These are phyloP conservation scores for Helicoverpa zea DNA, from an alignment of 1,140 invertebrate species.

Conservation along the genomic window DNA sequence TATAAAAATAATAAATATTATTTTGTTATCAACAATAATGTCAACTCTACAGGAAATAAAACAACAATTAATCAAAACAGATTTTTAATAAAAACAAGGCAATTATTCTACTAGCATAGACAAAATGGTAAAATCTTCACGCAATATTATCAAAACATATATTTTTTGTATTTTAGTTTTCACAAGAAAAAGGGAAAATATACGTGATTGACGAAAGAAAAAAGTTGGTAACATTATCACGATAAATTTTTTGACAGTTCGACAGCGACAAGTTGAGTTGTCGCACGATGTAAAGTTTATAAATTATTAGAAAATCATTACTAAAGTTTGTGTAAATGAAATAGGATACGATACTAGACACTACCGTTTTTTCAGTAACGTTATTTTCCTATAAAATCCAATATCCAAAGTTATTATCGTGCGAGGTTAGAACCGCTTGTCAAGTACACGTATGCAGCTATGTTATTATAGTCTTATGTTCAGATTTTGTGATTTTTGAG, in stretches of 20 bases:
- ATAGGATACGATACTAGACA: conserved; percentile 55
- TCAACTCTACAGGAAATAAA: too few species aligned
- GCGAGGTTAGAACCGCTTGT: conserved; percentile 76
- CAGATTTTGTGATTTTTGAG: conserved; percentile 67
- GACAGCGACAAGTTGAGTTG: conserved; percentile 55
- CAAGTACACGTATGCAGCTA: conserved; percentile 84
- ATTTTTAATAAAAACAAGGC: too few species aligned
- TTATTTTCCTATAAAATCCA: conserved; percentile 10
- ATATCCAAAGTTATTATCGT: conserved; percentile 27
- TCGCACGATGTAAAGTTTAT: conserved; percentile 61
- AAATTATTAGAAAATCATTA: conserved; percentile 60
- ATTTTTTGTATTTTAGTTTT: too few species aligned
- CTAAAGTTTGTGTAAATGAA: conserved; percentile 61
- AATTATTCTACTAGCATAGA: too few species aligned
- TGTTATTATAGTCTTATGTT: conserved; percentile 60
- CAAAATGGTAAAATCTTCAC: too few species aligned
- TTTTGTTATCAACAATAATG: too few species aligned
- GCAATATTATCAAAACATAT: too few species aligned
- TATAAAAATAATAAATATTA: too few species aligned
- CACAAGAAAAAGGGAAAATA: too few species aligned
- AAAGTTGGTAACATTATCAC: conserved; percentile 19
- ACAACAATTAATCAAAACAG: too few species aligned
- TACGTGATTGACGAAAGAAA: too few species aligned
- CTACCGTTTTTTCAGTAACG: not conserved
- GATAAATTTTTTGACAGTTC: conserved; percentile 47